Base-by-base conservation (phyloP, 2,797 vertebrate species). In the Gambelia wislizenii region DNA sequence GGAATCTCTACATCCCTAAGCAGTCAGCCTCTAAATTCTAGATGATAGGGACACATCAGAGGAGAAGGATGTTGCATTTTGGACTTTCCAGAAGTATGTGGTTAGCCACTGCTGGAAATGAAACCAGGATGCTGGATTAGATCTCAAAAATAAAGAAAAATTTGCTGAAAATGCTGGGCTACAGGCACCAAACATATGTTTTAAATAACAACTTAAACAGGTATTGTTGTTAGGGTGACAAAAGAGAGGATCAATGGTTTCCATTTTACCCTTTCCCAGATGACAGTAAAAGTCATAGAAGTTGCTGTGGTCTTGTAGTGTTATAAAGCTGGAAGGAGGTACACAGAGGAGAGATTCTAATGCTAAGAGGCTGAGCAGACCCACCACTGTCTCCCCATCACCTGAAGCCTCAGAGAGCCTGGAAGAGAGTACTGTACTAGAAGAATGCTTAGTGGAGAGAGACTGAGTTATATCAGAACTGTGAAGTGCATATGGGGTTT, bases 241-340 rank as follows among this genome's bases (percentile, higher is more conserved):
- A 1, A 3, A 25, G 69, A 92, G 87, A 83, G 87, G 89, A 87
- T 10, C 39, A 70, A 72, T 30, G 42, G 39, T 91, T 12, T 56
- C 49, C 6, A 1, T 16, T 7, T 27, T 1, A 0, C 77, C n/a
- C 44, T 9, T 39, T n/a, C 54, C 87, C 0, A 87, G 54, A 74
- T 72, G 87, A 30, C 87, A 89, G 6, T 79, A 90, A 72, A 86
- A 88, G 33, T 22, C 10, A 54, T 27, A 89, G 49, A 79, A 52
- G 14, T 79, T 86, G 42, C 87, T 92, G 52, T 13, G 52, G 81
- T 80, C 86, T 87, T 6, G 76, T 22, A 36, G 85, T 33, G 64
- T 3, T 25, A 89, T 36, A 76, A 76, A 92, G 49, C 33, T 79
- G 47, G 8, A 33, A 10, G 13, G 13, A 36, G 47, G 47, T 54